Conservation (phyloP, 2,113 vertebrate genomes). For the Recurvirostra avosetta region DNA sequence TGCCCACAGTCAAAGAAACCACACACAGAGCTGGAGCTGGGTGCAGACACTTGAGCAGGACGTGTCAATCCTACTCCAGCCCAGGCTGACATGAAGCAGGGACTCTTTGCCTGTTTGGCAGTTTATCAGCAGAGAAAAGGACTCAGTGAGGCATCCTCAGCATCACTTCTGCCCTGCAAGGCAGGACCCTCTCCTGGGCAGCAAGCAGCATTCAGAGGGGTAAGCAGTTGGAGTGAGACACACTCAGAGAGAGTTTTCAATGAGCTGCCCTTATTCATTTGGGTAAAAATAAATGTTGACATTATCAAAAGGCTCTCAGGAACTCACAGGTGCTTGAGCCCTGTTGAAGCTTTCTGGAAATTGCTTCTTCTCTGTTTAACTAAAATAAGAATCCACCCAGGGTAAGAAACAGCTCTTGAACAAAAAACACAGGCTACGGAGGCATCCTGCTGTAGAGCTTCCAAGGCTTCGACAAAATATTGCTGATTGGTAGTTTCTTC, state of each 20-base stretch:
- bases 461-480: neutral
- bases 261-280: neutral
- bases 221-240: neutral
- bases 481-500: neutral
- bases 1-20: neutral
- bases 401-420: neutral
- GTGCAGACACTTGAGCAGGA: neutral
- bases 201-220: accelerated
- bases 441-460: neutral
- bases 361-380: neutral
- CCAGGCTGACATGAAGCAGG: neutral
- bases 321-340: neutral
- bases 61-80: neutral
- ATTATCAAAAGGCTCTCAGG: neutral
- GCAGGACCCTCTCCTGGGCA: neutral
- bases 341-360: neutral
- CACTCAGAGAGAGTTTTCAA: accelerated
- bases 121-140: neutral
- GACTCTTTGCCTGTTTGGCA: neutral
- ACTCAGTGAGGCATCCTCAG: neutral
- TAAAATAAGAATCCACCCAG: neutral
- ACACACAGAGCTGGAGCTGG: accelerated
- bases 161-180: neutral
- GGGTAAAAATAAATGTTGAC: neutral
- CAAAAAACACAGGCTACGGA: neutral